Percentiles rank a stretch among this genome's conserved stretches.
Evolutionary conservation across 2,888 invertebrate genomes (phyloP).

Genomic region (Arctia plantaginis): DNA sequence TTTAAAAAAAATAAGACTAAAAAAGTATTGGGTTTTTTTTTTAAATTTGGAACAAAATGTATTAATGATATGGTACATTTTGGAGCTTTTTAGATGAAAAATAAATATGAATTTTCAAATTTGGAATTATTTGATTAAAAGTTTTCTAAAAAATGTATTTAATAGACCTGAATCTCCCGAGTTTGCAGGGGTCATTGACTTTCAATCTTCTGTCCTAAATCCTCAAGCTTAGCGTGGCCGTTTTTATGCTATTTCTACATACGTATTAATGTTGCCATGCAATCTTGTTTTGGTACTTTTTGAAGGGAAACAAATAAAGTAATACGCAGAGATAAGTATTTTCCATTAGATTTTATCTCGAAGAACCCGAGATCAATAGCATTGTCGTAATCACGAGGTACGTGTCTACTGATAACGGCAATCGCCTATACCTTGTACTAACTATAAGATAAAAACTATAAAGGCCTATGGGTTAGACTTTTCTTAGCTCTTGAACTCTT

Average conservation of each 20-base stretch:
- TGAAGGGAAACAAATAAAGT: background rate
- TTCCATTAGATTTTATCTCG: conserved; percentile 5
- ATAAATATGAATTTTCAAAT: background rate
- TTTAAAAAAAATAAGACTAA: background rate
- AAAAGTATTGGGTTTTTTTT: background rate
- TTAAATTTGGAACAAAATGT: background rate
- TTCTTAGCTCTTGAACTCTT: background rate
- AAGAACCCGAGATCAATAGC: conserved; percentile 11
- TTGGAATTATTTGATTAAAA: background rate
- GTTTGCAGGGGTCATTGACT: background rate
- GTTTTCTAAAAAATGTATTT: background rate
- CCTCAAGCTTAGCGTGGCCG: background rate
- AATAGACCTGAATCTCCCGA: background rate
- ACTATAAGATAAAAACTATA: background rate
- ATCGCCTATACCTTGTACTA: background rate
- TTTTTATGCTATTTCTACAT: background rate
- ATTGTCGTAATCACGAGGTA: conserved; percentile 14
- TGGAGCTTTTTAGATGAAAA: background rate
- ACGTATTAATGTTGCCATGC: background rate
- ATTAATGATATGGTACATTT: background rate
- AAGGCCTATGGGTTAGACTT: background rate
- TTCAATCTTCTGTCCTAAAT: background rate
- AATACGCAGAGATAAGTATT: background rate
- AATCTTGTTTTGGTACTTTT: background rate
- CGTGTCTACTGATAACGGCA: background rate